Evolutionary conservation across 23 tunicate species (phyloP), one percentile per base, ranked within the genome.

Genomic region (Ciona savignyi): DNA sequence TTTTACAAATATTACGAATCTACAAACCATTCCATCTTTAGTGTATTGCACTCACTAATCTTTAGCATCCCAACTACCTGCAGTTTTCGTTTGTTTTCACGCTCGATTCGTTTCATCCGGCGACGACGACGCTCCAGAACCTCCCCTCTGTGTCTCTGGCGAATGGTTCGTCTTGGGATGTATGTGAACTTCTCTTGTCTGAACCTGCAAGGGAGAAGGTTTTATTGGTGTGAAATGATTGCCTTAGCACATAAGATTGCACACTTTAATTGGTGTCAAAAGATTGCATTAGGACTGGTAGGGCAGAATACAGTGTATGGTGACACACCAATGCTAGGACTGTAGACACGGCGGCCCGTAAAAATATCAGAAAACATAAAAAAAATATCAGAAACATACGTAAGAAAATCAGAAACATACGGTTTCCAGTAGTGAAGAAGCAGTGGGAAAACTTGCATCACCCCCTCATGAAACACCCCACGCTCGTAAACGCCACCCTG

Each of bases 361-460:
- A n/a, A n/a, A n/a, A n/a, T n/a, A n/a, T n/a, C 61, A 49, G 15
- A 15, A 49, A 49, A 49, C 15, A 49, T 49, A 49, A 49, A 20
- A 11, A 11, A 49, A 49, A 63, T 63, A 22, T n/a, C 26, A 63
- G 4, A n/a, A n/a, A 11, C 26, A 11, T 4, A 63, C 6, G 24
- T 25, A 63, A 63, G 15, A 4, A 4, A n/a, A 63, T 6, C 67
- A 63, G 15, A 9, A 9, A 63, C 67, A 51, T 65, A 87, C 95
- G 35, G 70, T 31, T 67, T 76, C 95, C 95, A 87, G 51, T 56
- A 87, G 66, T 68, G 67, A 63, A 87, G 63, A 22, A 87, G 62
- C 26, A 75, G 33, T 19, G 95, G 95, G 76, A 87, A 81, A 0
- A 75, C 63, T 0, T 27, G 23, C 33, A 87, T 9, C 23, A 83